Evolutionary conservation across 2,797 vertebrate genomes (phyloP), one percentile per base, ranked within the genome.

Genomic region (Bufotes viridis): DNA sequence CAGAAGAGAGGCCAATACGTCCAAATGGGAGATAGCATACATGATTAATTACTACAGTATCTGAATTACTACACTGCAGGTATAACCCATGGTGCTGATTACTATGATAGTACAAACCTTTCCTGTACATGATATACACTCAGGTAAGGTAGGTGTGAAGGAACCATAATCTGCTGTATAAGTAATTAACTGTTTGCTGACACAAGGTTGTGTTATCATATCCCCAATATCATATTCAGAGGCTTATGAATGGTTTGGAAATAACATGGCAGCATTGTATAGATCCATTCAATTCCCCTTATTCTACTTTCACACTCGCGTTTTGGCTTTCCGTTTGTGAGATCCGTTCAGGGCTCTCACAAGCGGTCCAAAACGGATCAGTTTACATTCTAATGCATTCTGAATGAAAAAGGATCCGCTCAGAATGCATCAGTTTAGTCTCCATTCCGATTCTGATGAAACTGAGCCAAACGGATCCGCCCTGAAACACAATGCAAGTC

Each of bases 1-100:
- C 76, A 80, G 82, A 69, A 7, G n/a, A 78, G 11, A 82, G 55
- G 81, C 15, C 26, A 51, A 18, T 51, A 70, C 15, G n/a, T 57
- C 1, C 18, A 10, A 55, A 29, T 17, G 14, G 63, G 18, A 69
- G 51, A 82, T 26, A 57, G 24, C 18, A 49, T 24, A 29, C 53
- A 10, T 17, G 22, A 75, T 42, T 75, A 20, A 81, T 84, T 15
- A n/a, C 11, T 58, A 74, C 14, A 42, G 18, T 14, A 18, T 29
- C 49, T 72, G 53, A 72, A 70, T 42, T 63, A 51, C 29, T 83
- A 83, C 4, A 70, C 65, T 57, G 51, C 24, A 26, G 49, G n/a
- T 15, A 69, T 26, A 7, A 42, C 6, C 53, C 8, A 13, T 65
- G 34, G 55, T 51, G 61, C 34, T n/a, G 22, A 49, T 7, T 14